A percentile compares a stretch with the other conserved stretches of the same genome.
phyloP scores from a whole-genome alignment of 1,140 invertebrate genomes.

The Phthorimaea operculella region DNA sequence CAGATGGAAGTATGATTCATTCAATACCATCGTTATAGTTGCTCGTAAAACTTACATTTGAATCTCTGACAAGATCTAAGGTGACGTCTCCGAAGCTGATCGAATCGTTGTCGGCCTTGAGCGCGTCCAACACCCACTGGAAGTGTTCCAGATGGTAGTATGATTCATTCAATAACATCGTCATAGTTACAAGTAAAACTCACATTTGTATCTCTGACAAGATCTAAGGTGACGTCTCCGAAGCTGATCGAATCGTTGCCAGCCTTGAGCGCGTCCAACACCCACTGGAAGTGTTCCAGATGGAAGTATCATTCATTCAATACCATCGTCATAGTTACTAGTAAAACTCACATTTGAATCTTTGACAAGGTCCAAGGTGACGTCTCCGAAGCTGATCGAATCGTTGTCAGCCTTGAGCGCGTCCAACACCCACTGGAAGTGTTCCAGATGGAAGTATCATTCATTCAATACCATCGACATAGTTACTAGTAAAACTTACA shows the following conservation, averaged over 20 bases:
- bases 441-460: not conserved
- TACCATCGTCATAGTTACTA: too few relatives aligned
- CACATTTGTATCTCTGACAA: slow-evolving; percentile 27
- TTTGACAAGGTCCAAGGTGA: slow-evolving; percentile 19
- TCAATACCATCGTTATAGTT: too few relatives aligned
- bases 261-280: slow-evolving; percentile 20
- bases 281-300: slow-evolving; percentile 18
- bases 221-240: slow-evolving; percentile 18
- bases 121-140: slow-evolving; percentile 23
- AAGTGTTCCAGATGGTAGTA: too few relatives aligned
- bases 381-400: slow-evolving; percentile 26
- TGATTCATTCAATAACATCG: too few relatives aligned
- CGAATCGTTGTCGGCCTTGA: slow-evolving; percentile 18
- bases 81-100: slow-evolving; percentile 28
- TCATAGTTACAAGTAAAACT: too few relatives aligned
- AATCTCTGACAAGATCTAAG: slow-evolving; percentile 20
- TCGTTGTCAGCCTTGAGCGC: slow-evolving; percentile 21
- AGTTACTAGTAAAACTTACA: too few relatives aligned
- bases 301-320: too few relatives aligned
- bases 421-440: slow-evolving; percentile 21
- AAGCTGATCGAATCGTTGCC: slow-evolving; percentile 22
- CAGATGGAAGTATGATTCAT: too few relatives aligned
- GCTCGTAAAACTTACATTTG: slow-evolving; percentile 33
- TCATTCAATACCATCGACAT: too few relatives aligned
- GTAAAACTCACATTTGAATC: slow-evolving; percentile 31